These are phyloP conservation scores for Bufotes viridis DNA, from an alignment of 2,797 vertebrate genomes.

Conservation along the genomic window DNA sequence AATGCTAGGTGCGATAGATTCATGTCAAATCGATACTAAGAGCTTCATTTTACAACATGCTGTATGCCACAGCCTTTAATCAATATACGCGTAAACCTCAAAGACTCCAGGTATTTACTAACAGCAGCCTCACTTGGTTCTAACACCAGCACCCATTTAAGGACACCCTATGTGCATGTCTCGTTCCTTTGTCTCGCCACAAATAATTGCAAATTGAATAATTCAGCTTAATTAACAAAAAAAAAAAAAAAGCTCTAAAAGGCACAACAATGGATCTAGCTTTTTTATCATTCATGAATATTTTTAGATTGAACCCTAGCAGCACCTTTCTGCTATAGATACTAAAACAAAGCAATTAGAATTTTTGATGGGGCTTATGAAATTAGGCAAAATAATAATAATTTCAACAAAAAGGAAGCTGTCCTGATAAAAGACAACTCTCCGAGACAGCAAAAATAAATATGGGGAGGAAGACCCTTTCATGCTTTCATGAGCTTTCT, in stretches of 20 bases:
- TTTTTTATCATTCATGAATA: conserved; percentile 70
- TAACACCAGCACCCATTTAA: conserved; percentile 30
- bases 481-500: conserved; percentile 88
- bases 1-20: conserved; percentile 77
- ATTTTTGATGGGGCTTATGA: conserved; percentile 77
- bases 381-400: conserved; percentile 86
- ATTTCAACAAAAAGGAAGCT: conserved; percentile 85
- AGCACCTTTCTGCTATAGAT: conserved; percentile 71
- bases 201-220: conserved; percentile 49
- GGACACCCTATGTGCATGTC: conserved; percentile 45
- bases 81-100: conserved; percentile 63
- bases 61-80: conserved; percentile 73
- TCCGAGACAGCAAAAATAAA: conserved; percentile 87
- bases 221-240: conserved; percentile 66
- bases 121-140: conserved; percentile 54
- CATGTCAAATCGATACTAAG: conserved; percentile 74
- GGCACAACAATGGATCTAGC: conserved; percentile 63
- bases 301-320: conserved; percentile 68
- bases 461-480: conserved; percentile 83
- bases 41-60: conserved; percentile 72
- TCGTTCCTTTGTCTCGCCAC: not conserved
- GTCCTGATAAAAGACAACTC: conserved; percentile 85
- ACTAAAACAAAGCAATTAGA: conserved; percentile 76
- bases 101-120: conserved; percentile 61
- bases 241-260: conserved; percentile 42